Percentiles rank a stretch among this genome's conserved stretches.
These are phyloP conservation scores for Selenia dentaria DNA, from an alignment of 2,888 invertebrate species.

Conservation along the genomic window DNA sequence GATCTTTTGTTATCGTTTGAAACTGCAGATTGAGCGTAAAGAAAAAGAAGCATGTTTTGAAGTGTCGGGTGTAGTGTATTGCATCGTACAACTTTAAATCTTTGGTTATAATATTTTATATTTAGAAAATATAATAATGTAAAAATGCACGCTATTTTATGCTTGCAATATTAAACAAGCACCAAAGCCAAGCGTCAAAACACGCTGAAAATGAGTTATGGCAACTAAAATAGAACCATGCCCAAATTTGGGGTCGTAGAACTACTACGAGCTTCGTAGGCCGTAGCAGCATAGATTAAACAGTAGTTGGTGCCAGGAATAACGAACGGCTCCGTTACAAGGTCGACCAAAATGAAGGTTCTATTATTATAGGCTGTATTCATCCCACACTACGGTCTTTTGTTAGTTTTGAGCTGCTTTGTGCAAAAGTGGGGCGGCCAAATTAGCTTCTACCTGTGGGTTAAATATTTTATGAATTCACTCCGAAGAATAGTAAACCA, in stretches of 20 bases:
- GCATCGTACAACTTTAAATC: too few species aligned
- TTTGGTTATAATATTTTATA: too few species aligned
- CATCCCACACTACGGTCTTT: slow-evolving; percentile 59
- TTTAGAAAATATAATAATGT: too few species aligned
- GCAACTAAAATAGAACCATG: slow-evolving; percentile 14
- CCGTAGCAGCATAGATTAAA: slow-evolving; percentile 13
- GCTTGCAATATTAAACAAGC: too few species aligned
- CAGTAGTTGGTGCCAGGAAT: background rate
- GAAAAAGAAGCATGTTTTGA: too few species aligned
- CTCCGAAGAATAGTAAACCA: slow-evolving; percentile 11
- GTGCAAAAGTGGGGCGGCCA: slow-evolving; percentile 63
- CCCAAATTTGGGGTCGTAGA: slow-evolving; percentile 18
- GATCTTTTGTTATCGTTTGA: too few species aligned
- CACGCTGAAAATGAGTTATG: too few species aligned
- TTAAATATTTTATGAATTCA: slow-evolving; percentile 39
- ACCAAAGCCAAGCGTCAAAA: too few species aligned
- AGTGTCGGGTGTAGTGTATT: too few species aligned
- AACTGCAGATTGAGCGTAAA: too few species aligned
- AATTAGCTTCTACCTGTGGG: slow-evolving; percentile 47
- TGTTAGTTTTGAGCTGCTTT: slow-evolving; percentile 61
- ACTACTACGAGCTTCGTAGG: slow-evolving; percentile 20
- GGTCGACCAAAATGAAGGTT: slow-evolving; percentile 48
- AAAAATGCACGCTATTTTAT: too few species aligned
- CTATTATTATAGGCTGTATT: slow-evolving; percentile 58
- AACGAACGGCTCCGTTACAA: slow-evolving; percentile 43